Conservation (phyloP, 2,797 vertebrate genomes). For the Coluber constrictor region DNA sequence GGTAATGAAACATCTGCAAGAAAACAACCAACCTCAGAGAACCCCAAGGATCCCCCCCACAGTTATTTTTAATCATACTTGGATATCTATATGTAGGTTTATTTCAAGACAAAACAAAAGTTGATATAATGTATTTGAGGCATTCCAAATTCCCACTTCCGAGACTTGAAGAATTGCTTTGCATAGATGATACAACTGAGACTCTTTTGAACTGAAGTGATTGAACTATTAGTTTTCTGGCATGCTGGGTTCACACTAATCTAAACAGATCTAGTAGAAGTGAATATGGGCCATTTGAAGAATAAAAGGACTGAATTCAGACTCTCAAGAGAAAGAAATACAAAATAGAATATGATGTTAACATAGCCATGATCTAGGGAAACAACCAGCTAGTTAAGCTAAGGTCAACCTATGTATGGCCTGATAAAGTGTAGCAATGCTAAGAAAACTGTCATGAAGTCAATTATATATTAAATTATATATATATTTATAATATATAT, state of each 20-base stretch:
- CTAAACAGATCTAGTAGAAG: conserved; percentile 9
- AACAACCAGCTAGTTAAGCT: not conserved
- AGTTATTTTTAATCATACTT: not conserved
- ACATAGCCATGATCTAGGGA: conserved; percentile 22
- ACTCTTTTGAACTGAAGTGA: conserved; percentile 21
- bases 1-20: not conserved
- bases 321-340: conserved; percentile 19
- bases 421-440: not conserved
- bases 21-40: not conserved
- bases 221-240: conserved; percentile 21
- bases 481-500: too few species aligned
- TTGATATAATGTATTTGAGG: conserved; percentile 12
- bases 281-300: conserved; percentile 20
- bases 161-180: not conserved
- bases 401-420: conserved; percentile 1
- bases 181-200: conserved; percentile 8
- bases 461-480: not conserved
- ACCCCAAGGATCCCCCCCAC: not conserved
- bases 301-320: conserved; percentile 20
- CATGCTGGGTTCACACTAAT: conserved; percentile 25
- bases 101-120: not conserved
- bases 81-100: not conserved
- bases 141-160: conserved; percentile 7
- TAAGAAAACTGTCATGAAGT: not conserved
- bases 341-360: conserved; percentile 22